These are phyloP conservation scores for Anhinga rufa DNA, from an alignment of 2,113 vertebrate genomes.

Conservation along the genomic window DNA sequence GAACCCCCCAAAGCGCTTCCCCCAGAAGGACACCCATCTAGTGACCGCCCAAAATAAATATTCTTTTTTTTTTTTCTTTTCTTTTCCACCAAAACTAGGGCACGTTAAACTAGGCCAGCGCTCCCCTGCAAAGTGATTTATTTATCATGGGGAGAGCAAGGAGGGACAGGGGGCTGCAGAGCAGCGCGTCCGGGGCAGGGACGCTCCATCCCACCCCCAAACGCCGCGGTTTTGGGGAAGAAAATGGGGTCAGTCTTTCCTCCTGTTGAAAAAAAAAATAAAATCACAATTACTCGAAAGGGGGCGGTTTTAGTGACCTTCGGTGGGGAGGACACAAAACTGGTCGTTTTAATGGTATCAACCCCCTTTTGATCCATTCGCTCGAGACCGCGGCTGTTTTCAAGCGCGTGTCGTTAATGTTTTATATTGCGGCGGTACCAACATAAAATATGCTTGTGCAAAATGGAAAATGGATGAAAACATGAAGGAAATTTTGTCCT, in stretches of 20 bases:
- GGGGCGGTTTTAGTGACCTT: background rate
- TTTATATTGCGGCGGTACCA: rapidly evolving
- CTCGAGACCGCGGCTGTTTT: rapidly evolving
- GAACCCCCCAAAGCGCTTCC: background rate
- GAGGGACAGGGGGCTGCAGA: background rate
- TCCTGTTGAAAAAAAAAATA: background rate
- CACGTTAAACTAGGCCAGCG: conserved; percentile 44
- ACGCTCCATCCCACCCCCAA: background rate
- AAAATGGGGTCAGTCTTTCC: background rate
- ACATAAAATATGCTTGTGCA: background rate
- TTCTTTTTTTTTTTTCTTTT: background rate
- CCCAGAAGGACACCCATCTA: background rate
- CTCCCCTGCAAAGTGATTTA: conserved; percentile 40
- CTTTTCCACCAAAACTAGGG: background rate
- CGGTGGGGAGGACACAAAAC: background rate
- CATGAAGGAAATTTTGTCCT: background rate
- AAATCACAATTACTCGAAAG: background rate
- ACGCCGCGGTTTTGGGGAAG: rapidly evolving
- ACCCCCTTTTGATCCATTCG: background rate
- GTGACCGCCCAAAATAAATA: conserved; percentile 38
- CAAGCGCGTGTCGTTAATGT: rapidly evolving
- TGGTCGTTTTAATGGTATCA: background rate
- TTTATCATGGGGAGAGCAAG: background rate
- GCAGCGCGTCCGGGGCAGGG: background rate
- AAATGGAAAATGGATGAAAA: background rate